Evolutionary conservation across 2,113 vertebrate genomes (phyloP), one percentile per base, ranked within the genome.

Genomic region (Otolemur garnettii): DNA sequence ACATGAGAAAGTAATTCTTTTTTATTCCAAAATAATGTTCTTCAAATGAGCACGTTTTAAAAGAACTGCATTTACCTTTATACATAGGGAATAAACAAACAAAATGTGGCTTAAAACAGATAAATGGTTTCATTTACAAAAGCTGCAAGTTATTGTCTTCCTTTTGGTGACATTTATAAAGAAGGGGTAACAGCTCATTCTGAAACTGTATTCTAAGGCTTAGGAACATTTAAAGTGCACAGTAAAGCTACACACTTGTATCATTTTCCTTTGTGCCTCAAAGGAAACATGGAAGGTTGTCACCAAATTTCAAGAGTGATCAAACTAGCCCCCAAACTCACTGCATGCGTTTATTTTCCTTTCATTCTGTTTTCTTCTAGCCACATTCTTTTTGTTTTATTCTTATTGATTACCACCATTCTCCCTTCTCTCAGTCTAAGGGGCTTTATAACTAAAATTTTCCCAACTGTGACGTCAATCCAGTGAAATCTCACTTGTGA

Each of bases 1-100:
- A 42, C 50, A 59, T 87, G 78, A 91, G 91, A 68, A 96, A 88
- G 62, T 92, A 94, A 87, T 95, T 82, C 53, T 82, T 79, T 78
- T 68, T 42, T 11, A 26, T 97, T 97, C 83, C 30, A 74, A 72
- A 53, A 86, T 35, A 87, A 79, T 84, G 13, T 85, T 97, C 2
- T 92, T 72, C 78, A 96, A 30, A 87, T 66, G 15, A 95, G 1
- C 64, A 17, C 86, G n/a, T 96, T 35, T 79, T 68, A 94, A 96
- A 96, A n/a, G 53, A 95, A 83, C 35, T 55, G 57, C 13, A 75
- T 64, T 64, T 87, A 72, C 64, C 74, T 90, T 94, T 78, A 53
- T 88, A 21, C 3, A 0, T 87, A 24, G 33, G 50, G 38, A 72
- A 74, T 78, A 93, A 94, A 68, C 21, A 90, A 94, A 38, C 28